A percentile compares a stretch with the other conserved stretches of the same genome.
phyloP scores from a whole-genome alignment of 37 sponge, comb jelly and placozoan species.

The Chondrilla cf. caribensis region DNA sequence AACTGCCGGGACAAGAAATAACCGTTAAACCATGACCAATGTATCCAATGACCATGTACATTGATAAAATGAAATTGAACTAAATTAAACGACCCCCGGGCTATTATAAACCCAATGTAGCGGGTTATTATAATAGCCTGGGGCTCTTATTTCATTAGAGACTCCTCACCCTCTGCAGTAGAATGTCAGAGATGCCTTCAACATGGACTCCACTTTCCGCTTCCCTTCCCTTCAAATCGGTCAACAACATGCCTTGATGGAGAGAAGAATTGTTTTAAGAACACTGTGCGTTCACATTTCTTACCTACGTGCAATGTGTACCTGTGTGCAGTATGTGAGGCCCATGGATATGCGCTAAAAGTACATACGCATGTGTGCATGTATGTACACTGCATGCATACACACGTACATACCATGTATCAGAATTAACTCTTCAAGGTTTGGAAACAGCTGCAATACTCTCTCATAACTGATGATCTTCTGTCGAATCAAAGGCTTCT shows the following conservation, averaged over 20 bases:
- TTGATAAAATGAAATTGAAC: too few species aligned
- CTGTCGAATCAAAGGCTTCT: conserved; percentile 49
- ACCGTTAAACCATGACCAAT: too few species aligned
- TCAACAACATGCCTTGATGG: conserved; percentile 24
- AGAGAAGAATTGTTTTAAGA: too few species aligned
- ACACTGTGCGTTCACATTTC: too few species aligned
- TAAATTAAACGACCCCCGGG: too few species aligned
- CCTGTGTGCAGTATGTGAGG: too few species aligned
- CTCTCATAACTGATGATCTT: conserved; percentile 40
- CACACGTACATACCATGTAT: conserved; percentile 46
- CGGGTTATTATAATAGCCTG: too few species aligned
- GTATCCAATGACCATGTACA: too few species aligned
- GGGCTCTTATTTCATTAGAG: too few species aligned
- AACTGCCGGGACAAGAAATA: conserved; percentile 33
- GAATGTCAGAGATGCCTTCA: conserved; percentile 52
- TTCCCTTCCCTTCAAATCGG: conserved; percentile 45
- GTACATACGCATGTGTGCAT: not conserved
- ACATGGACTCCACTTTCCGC: conserved; percentile 26
- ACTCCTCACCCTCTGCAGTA: conserved; percentile 65
- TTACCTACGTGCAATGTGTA: too few species aligned
- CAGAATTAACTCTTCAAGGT: conserved; percentile 68
- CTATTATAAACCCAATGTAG: too few species aligned
- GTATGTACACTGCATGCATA: not conserved
- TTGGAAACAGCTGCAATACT: conserved; percentile 70
- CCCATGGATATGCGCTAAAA: too few species aligned